Evolutionary conservation across 1,140 invertebrate genomes (phyloP).

Genomic region (Mactra quadrangularis): DNA sequence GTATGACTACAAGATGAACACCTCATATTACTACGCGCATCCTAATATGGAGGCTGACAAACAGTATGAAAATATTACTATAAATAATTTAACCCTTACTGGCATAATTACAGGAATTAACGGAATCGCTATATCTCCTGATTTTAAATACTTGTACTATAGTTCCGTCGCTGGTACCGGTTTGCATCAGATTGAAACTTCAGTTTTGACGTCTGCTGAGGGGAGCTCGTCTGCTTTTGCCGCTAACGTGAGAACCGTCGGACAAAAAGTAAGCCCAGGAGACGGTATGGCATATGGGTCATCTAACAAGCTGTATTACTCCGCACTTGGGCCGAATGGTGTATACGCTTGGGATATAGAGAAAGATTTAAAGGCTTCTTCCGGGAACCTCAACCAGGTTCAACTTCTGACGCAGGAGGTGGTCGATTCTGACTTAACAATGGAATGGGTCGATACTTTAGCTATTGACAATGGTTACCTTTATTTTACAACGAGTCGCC

Average conservation of each 20-base stretch:
- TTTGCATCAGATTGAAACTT: conserved; percentile 65
- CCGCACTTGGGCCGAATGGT: conserved; percentile 33
- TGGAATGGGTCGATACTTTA: conserved; percentile 60
- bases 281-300: conserved; percentile 58
- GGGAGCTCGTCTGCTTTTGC: conserved; percentile 38
- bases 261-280: conserved; percentile 55
- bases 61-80: conserved; percentile 50
- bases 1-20: conserved; percentile 63
- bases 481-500: conserved; percentile 59
- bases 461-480: conserved; percentile 52
- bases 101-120: conserved; percentile 45
- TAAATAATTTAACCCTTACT: conserved; percentile 24
- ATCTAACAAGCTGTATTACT: conserved; percentile 53
- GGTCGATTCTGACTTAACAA: conserved; percentile 25
- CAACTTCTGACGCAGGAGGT: not conserved
- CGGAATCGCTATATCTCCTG: conserved; percentile 66
- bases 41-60: conserved; percentile 62
- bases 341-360: conserved; percentile 46
- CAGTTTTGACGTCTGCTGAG: conserved; percentile 46
- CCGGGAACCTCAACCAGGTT: conserved; percentile 18
- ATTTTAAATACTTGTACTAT: conserved; percentile 67
- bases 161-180: conserved; percentile 50
- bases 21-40: conserved; percentile 62
- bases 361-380: not conserved
- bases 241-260: conserved; percentile 44